These are phyloP conservation scores for Etheostoma nigrum DNA, from an alignment of 2,797 vertebrate species.

Conservation along the genomic window DNA sequence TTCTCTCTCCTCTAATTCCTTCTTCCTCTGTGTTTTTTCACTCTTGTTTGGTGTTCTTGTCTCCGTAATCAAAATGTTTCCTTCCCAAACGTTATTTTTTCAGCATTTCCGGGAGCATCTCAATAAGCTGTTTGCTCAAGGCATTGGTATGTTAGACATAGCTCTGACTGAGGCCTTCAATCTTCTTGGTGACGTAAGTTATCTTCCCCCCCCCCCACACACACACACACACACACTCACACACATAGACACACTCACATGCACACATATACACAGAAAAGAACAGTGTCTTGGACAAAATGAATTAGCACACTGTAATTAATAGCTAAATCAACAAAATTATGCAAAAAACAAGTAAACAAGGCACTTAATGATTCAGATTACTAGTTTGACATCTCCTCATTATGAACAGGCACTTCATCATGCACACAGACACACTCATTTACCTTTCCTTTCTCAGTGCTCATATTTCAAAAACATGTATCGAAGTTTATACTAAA, in stretches of 20 bases:
- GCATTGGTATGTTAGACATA: conserved; percentile 97
- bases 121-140: conserved; percentile 95
- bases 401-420: conserved; percentile 60
- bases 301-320: conserved; percentile 64
- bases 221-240: conserved; percentile 1
- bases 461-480: conserved; percentile 12
- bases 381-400: conserved; percentile 45
- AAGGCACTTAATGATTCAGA: conserved; percentile 62
- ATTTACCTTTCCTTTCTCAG: neutral
- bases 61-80: conserved; percentile 2
- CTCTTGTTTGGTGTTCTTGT: conserved; percentile 3
- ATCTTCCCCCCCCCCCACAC: neutral
- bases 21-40: neutral
- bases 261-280: neutral
- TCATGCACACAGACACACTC: conserved; percentile 30
- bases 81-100: conserved; percentile 24
- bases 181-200: conserved; percentile 94
- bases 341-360: conserved; percentile 68
- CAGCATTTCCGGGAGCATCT: conserved; percentile 98
- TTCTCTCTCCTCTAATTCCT: neutral
- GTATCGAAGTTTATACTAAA: neutral
- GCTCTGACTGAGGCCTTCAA: conserved; percentile 96
- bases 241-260: neutral
- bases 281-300: conserved; percentile 33
- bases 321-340: conserved; percentile 65